Evolutionary conservation across 2,113 vertebrate species (phyloP).

Genomic region (Himantopus leucocephalus): DNA sequence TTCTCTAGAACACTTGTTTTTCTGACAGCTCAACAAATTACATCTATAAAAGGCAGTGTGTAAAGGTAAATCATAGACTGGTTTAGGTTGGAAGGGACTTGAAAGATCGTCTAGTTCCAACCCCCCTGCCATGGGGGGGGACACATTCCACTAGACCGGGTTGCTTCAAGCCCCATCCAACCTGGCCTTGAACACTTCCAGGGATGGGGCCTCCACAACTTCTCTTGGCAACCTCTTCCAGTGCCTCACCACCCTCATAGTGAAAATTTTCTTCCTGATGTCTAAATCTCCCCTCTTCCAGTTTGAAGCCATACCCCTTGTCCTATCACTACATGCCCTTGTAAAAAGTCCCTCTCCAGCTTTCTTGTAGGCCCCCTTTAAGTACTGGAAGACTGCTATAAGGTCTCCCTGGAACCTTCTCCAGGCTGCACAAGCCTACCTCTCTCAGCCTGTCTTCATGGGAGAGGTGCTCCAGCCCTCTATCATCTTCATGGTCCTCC

Average conservation of each 20-base stretch:
- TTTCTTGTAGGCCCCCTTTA: not conserved
- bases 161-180: not conserved
- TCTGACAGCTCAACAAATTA: not conserved
- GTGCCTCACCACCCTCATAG: not conserved
- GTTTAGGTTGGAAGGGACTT: not conserved
- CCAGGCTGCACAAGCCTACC: not conserved
- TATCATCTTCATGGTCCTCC: not conserved
- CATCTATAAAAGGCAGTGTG: not conserved
- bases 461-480: not conserved
- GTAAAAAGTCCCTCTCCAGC: not conserved
- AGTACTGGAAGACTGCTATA: not conserved
- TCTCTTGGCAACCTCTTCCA: not conserved
- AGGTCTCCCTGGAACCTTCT: not conserved
- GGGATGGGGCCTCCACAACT: not conserved
- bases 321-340: not conserved
- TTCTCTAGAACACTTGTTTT: constrained; percentile 8
- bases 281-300: not conserved
- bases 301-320: not conserved
- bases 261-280: not conserved
- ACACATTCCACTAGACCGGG: not conserved
- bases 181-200: not conserved
- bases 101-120: not conserved
- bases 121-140: not conserved
- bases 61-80: not conserved
- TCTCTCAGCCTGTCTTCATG: not conserved